Conservation (phyloP, 2,888 invertebrate genomes). For the Trisateles emortualis region DNA sequence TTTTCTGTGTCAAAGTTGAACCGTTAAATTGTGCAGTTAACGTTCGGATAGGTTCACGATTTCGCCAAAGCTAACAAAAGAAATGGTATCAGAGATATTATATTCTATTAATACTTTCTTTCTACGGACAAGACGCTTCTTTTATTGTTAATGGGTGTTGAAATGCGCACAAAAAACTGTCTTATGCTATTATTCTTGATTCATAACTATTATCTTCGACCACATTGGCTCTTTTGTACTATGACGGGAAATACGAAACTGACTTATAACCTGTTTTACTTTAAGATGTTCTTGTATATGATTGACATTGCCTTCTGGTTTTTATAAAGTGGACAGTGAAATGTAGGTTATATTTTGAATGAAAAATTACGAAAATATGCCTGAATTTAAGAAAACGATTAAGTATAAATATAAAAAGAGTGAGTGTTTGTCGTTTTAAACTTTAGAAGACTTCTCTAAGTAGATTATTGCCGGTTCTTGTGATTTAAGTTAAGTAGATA, state of each 20-base stretch:
- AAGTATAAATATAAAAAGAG: no score
- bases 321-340: not conserved
- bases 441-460: no score
- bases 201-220: constrained; percentile 30
- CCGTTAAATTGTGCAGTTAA: constrained; percentile 72
- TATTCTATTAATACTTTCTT: constrained; percentile 58
- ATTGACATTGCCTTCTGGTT: not conserved
- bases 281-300: constrained; percentile 4
- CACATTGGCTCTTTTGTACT: constrained; percentile 24
- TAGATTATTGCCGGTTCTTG: no score
- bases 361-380: no score
- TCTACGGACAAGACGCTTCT: constrained; percentile 37
- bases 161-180: constrained; percentile 31
- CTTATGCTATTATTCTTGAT: constrained; percentile 19
- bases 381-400: no score
- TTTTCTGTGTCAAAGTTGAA: constrained; percentile 80
- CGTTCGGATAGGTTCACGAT: constrained; percentile 66
- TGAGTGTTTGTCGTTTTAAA: no score
- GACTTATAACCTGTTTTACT: constrained; percentile 21
- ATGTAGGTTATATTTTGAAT: not conserved
- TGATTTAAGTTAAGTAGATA: no score
- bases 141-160: constrained; percentile 33
- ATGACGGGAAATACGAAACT: constrained; percentile 8
- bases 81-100: constrained; percentile 57
- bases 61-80: constrained; percentile 66